Conservation (phyloP, 2,888 invertebrate species). For the Fabriciana adippe region DNA sequence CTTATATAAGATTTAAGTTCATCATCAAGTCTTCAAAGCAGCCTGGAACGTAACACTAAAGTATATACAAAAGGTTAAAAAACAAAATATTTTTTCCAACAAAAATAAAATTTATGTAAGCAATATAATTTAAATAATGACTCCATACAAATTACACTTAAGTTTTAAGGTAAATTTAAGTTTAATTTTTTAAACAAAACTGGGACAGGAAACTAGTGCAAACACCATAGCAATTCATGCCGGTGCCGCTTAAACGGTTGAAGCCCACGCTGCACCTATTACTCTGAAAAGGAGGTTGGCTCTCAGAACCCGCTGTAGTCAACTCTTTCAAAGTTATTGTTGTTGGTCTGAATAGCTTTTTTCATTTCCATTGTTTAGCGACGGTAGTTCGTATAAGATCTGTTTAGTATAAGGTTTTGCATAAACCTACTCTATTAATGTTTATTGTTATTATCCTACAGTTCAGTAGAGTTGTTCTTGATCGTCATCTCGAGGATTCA, state of each 20-base stretch:
- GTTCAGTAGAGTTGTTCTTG: background rate
- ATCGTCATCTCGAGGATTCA: no score
- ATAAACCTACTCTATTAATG: background rate
- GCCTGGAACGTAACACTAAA: no score
- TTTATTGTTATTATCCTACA: slow-evolving; percentile 1
- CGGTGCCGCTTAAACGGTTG: slow-evolving; percentile 19
- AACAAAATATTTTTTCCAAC: no score
- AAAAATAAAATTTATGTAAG: no score
- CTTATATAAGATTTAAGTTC: no score
- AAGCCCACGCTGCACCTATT: slow-evolving; percentile 23
- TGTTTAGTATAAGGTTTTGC: slow-evolving; percentile 23
- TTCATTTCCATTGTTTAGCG: slow-evolving; percentile 32
- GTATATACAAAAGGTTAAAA: no score
- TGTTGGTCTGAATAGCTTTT: slow-evolving; percentile 33
- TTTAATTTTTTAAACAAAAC: slow-evolving; percentile 1
- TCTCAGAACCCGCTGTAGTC: slow-evolving; percentile 24
- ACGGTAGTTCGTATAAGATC: slow-evolving; percentile 36
- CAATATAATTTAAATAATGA: background rate
- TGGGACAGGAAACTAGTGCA: slow-evolving; percentile 18
- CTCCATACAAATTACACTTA: background rate
- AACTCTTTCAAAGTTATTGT: slow-evolving; percentile 35
- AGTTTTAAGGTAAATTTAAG: background rate
- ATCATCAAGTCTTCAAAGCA: no score
- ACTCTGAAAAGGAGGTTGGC: slow-evolving; percentile 30
- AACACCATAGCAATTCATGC: slow-evolving; percentile 12